These are phyloP conservation scores for Thrips palmi DNA, from an alignment of 1,140 invertebrate species.

Conservation along the genomic window DNA sequence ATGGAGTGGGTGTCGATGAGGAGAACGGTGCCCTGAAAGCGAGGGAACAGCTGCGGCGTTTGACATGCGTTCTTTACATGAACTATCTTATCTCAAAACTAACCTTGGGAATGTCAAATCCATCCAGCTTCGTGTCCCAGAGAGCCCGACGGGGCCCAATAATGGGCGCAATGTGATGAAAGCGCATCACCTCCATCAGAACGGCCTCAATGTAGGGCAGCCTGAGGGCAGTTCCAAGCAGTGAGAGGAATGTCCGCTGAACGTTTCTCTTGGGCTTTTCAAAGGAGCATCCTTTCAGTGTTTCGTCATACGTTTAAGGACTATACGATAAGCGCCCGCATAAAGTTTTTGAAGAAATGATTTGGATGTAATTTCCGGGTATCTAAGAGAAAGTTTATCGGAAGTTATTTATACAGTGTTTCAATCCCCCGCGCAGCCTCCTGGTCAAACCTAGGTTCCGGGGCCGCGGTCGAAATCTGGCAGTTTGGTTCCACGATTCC, in stretches of 20 bases:
- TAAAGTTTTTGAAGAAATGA: no score
- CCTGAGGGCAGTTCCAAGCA: no score
- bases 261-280: no score
- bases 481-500: no score
- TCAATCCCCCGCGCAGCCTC: slow-evolving; percentile 29
- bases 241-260: no score
- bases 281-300: no score
- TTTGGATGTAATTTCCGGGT: no score
- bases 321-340: no score
- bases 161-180: slow-evolving; percentile 34
- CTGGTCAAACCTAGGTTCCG: slow-evolving; percentile 49
- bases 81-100: slow-evolving; percentile 1
- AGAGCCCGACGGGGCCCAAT: slow-evolving; percentile 38
- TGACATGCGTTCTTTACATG: background rate
- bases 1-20: slow-evolving; percentile 45
- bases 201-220: slow-evolving; percentile 40
- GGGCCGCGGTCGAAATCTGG: slow-evolving; percentile 36
- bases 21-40: slow-evolving; percentile 39
- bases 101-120: slow-evolving; percentile 45
- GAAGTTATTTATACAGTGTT: no score
- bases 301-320: no score
- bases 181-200: slow-evolving; percentile 37
- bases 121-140: slow-evolving; percentile 30
- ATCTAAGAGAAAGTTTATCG: no score
- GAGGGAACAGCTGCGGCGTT: background rate